Evolutionary conservation across 2,113 vertebrate genomes (phyloP).

Genomic region (Lagopus muta): DNA sequence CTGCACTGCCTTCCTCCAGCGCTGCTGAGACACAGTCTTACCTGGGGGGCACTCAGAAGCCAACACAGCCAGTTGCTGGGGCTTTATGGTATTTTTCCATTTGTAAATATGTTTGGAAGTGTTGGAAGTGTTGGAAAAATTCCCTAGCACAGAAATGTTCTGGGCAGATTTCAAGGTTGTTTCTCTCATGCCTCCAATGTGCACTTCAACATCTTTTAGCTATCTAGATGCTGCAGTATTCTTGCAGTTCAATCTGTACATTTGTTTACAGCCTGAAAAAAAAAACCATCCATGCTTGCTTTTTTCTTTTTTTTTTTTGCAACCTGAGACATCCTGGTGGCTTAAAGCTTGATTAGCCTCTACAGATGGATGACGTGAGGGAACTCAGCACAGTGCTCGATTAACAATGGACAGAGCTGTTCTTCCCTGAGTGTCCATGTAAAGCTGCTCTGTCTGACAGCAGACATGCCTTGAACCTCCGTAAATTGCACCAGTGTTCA

Average conservation of each 20-base stretch:
- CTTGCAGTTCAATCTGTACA: not conserved
- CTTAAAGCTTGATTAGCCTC: not conserved
- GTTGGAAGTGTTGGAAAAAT: not conserved
- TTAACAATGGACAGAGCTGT: not conserved
- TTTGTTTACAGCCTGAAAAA: not conserved
- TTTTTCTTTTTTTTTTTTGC: not conserved
- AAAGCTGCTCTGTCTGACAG: not conserved
- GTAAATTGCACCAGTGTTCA: not conserved
- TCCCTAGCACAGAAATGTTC: not conserved
- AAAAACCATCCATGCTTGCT: fast-evolving
- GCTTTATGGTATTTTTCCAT: not conserved
- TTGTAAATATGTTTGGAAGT: not conserved
- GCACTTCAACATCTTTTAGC: not conserved
- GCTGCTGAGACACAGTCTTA: not conserved
- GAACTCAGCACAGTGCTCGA: not conserved
- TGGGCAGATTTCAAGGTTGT: not conserved
- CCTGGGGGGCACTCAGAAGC: not conserved
- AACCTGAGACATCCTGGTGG: not conserved
- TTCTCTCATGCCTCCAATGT: not conserved
- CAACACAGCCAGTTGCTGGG: not conserved
- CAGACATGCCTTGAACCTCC: not conserved
- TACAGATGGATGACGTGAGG: not conserved
- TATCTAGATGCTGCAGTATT: not conserved
- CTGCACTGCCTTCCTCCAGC: not conserved
- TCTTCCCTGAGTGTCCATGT: not conserved